Percentiles rank a stretch among this genome's conserved stretches.
These are phyloP conservation scores for Cairina moschata DNA, from an alignment of 2,113 vertebrate genomes.

Conservation along the genomic window DNA sequence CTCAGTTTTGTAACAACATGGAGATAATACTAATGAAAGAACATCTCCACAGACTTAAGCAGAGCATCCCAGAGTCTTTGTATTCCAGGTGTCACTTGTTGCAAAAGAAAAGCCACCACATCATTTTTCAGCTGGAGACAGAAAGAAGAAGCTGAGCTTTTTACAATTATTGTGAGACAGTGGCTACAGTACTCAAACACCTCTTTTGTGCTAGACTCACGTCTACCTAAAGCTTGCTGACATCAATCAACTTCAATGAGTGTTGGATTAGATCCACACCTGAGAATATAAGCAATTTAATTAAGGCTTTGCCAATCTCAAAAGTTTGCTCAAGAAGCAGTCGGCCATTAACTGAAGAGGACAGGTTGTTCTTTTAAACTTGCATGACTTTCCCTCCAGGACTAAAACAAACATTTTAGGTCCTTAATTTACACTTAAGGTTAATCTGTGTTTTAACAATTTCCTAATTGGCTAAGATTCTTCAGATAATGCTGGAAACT, in stretches of 20 bases:
- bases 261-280: background rate
- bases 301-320: slow-evolving; percentile 2
- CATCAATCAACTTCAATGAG: background rate
- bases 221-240: background rate
- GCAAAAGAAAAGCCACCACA: background rate
- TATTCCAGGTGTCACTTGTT: background rate
- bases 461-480: slow-evolving; percentile 41
- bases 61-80: background rate
- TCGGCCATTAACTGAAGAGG: background rate
- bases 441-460: slow-evolving; percentile 70
- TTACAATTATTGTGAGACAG: background rate
- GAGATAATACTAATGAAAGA: background rate
- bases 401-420: background rate
- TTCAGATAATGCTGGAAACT: background rate
- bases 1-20: background rate
- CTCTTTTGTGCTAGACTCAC: background rate
- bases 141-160: background rate
- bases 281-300: slow-evolving; percentile 31
- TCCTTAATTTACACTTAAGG: slow-evolving; percentile 26
- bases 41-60: background rate
- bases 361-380: slow-evolving; percentile 15
- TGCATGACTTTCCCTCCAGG: background rate
- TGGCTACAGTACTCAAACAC: background rate
- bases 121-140: background rate
- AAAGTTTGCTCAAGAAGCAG: slow-evolving; percentile 28